A percentile compares a stretch with the other conserved stretches of the same genome.
Evolutionary conservation across 2,888 invertebrate species (phyloP).

Genomic region (Bombylius discolor): DNA sequence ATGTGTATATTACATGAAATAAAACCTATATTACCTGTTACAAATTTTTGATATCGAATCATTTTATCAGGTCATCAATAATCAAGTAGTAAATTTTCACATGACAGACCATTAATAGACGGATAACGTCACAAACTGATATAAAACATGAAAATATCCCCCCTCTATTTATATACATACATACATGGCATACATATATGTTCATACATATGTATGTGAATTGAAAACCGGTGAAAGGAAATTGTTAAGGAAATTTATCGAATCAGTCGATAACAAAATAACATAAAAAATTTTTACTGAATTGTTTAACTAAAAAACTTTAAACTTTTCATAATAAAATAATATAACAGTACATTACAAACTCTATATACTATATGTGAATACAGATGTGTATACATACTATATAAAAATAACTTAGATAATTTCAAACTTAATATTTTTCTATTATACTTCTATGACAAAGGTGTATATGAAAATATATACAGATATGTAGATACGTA

Average conservation of each 20-base stretch:
- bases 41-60: neutral
- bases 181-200: neutral
- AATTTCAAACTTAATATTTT: too few relatives aligned
- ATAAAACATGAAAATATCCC: constrained; percentile 12
- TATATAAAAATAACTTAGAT: too few relatives aligned
- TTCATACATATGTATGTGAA: neutral
- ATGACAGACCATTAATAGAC: constrained; percentile 14
- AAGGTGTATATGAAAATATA: too few relatives aligned
- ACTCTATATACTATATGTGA: too few relatives aligned
- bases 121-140: constrained; percentile 13
- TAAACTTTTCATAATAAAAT: too few relatives aligned
- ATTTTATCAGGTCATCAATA: constrained; percentile 13
- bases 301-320: too few relatives aligned
- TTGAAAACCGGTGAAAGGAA: constrained; percentile 10
- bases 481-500: too few relatives aligned
- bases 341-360: too few relatives aligned
- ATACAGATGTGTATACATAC: too few relatives aligned
- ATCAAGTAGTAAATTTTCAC: constrained; percentile 8
- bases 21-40: neutral
- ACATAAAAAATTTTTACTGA: too few relatives aligned
- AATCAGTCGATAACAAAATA: constrained; percentile 1
- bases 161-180: neutral
- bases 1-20: too few relatives aligned
- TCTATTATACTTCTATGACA: too few relatives aligned
- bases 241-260: constrained; percentile 14